Base-by-base conservation (phyloP, 2,888 invertebrate genomes). In the Bombylius major region DNA sequence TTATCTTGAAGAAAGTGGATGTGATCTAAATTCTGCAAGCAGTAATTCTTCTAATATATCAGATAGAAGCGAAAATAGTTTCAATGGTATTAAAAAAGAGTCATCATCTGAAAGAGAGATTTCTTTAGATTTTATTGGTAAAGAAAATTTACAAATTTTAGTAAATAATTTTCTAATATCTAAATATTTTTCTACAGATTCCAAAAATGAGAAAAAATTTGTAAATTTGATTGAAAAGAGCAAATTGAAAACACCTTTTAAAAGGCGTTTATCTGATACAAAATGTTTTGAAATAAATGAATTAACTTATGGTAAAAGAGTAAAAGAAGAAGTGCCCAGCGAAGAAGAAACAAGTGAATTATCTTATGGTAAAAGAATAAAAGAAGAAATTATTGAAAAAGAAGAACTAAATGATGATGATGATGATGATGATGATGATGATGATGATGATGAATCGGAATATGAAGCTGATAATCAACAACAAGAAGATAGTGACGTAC, bases 161-260 rank as follows among this genome's bases (percentile, higher is more conserved):
- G 44, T 11, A 8, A 45, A 9, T 9, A 7, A 13, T 7, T 46
- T 33, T 6, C 23, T 23, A 14, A n/a, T 49, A 13, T 49, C 47
- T 23, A 11, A 48, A n/a, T 50, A 12, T n/a, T 12, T 64, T 45
- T 64, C 70, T 47, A 55, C 67, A 53, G 73, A 73, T 55, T 67
- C 65, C 42, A 66, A 63, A 39, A 75, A 75, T 61, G 75, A 72
- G 53, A 65, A 68, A 23, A 75, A 75, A 60, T 75, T 70, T 54
- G 70, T 71, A 34, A 67, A 69, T 39, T 62, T 75, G 1, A 60
- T 73, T 1, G 70, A 69, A 56, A 70, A 73, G 13, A 71, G 72
- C 2, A 75, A 75, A 63, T 54, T 74, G 4, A 73, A 71, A 61
- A 73, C 72, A 4, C 71, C 74, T 0, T 73, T 71, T 50, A 75